A percentile compares a stretch with the other conserved stretches of the same genome.
These are phyloP conservation scores for Epinephelus lanceolatus DNA, from an alignment of 2,113 vertebrate genomes.

Conservation along the genomic window DNA sequence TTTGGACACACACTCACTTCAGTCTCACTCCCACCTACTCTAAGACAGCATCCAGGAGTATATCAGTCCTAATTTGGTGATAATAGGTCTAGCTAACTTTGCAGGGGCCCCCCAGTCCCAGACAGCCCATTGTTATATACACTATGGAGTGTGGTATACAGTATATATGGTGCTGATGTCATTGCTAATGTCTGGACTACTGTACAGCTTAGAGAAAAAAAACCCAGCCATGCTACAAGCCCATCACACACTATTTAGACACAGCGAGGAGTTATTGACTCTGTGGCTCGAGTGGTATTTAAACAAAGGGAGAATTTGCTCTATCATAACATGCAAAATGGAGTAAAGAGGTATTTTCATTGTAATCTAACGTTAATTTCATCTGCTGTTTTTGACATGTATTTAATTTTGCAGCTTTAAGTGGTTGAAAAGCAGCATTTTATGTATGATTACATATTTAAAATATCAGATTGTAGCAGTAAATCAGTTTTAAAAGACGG, in stretches of 20 bases:
- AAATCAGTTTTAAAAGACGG: not conserved
- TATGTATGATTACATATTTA: not conserved
- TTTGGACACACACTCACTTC: slow-evolving; percentile 28
- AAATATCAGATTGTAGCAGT: not conserved
- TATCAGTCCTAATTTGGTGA: slow-evolving; percentile 82
- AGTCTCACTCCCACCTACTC: slow-evolving; percentile 38
- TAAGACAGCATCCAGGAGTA: slow-evolving; percentile 50
- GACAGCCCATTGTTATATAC: slow-evolving; percentile 73
- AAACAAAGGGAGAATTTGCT: slow-evolving; percentile 59
- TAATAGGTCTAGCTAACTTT: slow-evolving; percentile 68
- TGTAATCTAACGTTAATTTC: slow-evolving; percentile 11
- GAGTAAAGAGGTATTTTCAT: slow-evolving; percentile 13
- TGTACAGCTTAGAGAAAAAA: slow-evolving; percentile 59
- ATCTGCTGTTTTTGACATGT: slow-evolving; percentile 1
- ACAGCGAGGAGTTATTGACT: slow-evolving; percentile 58
- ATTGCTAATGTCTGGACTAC: slow-evolving; percentile 70
- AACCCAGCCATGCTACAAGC: slow-evolving; percentile 9
- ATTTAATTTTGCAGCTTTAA: not conserved
- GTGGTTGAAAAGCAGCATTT: not conserved
- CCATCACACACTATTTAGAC: slow-evolving; percentile 65
- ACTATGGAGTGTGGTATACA: slow-evolving; percentile 55
- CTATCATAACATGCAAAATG: slow-evolving; percentile 38
- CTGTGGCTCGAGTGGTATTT: slow-evolving; percentile 42
- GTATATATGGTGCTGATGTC: slow-evolving; percentile 67
- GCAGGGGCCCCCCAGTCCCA: slow-evolving; percentile 50